phyloP scores from a whole-genome alignment of 2,888 invertebrate genomes.

The Eristalis arbustorum region DNA sequence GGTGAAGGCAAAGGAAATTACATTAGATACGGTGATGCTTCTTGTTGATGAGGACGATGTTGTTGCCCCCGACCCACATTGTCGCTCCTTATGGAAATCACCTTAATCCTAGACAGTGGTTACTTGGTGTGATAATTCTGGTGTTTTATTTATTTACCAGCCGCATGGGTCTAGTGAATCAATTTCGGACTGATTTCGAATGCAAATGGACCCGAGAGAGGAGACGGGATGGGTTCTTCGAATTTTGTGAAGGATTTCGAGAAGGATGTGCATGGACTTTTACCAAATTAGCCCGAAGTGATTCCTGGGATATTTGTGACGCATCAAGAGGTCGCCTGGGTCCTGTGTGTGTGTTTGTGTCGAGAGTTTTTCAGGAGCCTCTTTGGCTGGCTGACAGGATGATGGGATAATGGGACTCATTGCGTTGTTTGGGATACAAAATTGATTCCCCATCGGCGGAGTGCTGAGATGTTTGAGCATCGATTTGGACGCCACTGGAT shows the following conservation, averaged over 20 bases:
- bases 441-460: neutral
- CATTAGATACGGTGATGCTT: constrained; percentile 65
- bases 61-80: constrained; percentile 21
- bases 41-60: constrained; percentile 42
- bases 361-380: neutral
- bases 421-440: neutral
- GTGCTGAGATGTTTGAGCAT: neutral
- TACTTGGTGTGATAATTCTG: constrained; percentile 64
- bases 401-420: neutral
- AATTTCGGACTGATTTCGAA: constrained; percentile 41
- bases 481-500: neutral
- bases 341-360: neutral
- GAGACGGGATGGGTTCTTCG: constrained; percentile 3
- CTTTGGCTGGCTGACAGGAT: neutral
- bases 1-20: constrained; percentile 56
- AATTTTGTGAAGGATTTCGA: constrained; percentile 11
- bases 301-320: constrained; percentile 10
- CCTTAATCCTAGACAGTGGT: constrained; percentile 61
- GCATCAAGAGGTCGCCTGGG: too few species aligned
- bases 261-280: neutral
- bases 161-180: constrained; percentile 53
- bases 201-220: constrained; percentile 18
- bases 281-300: constrained; percentile 9
- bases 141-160: constrained; percentile 51
- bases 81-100: constrained; percentile 44